Base-by-base conservation (phyloP, 2,113 vertebrate species). In the Abramis brama region DNA sequence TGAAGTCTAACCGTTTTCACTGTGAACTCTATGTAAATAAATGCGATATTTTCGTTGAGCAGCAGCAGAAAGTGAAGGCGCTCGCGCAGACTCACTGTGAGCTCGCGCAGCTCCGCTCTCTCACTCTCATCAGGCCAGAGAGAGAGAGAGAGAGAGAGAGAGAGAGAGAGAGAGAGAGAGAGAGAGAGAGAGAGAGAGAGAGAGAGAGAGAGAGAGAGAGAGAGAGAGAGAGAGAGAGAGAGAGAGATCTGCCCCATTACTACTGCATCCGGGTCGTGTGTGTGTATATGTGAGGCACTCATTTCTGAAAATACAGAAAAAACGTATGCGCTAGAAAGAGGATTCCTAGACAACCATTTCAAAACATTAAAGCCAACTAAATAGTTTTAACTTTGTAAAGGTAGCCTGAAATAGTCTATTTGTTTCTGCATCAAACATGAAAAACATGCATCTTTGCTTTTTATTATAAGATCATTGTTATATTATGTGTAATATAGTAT, bases 231-330 rank as follows among this genome's bases (percentile, higher is more conserved):
- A 21, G 75, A 52, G 50, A 15, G 50, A 15, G 50, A 52, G 13
- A 52, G 50, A 52, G 50, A 52, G 50, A 52, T 27, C 27, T 79
- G 12, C 74, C 47, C 70, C 74, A 55, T 55, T 77, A 77, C 27
- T 78, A 78, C 75, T 78, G 10, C 50, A 78, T 78, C 75, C 75
- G 75, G 75, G 75, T 57, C 75, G 27, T 33, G 11, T 25, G 68
- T 71, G 19, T 39, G 0, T 21, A 2, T 43, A 15, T n/a, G 71
- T 3, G 36, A 45, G 66, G 23, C 60, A 62, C 60, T 25, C 10
- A 64, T 64, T 64, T 27, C 11, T 62, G 10, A 45, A 43, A n/a
- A 23, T 45, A 47, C 0, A 25, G 10, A 47, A 4, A 45, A 15
- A 13, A 43, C 36, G n/a, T 5, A 43, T 7, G 4, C 45, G 0